Evolutionary conservation across 2,797 vertebrate genomes (phyloP).

Genomic region (Mormyrops boulengeri): DNA sequence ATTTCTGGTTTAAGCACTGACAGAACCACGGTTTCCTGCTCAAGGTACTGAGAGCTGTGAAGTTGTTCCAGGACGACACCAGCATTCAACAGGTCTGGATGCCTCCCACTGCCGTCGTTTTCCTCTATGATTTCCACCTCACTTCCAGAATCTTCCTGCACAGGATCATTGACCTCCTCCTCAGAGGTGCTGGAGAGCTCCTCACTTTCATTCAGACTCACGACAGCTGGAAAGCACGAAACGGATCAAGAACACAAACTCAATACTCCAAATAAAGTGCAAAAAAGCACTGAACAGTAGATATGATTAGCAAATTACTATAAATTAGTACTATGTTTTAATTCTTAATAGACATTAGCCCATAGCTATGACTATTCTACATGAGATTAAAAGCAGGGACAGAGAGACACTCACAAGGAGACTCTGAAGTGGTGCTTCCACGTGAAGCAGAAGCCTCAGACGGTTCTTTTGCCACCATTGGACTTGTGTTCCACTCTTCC

Average conservation of each 20-base stretch:
- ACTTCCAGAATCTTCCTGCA: slow-evolving; percentile 55
- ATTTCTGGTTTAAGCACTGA: slow-evolving; percentile 46
- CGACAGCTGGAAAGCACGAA: slow-evolving; percentile 59
- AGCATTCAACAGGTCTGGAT: slow-evolving; percentile 43
- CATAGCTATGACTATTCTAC: background rate
- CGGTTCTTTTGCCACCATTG: slow-evolving; percentile 43
- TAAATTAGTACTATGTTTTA: background rate
- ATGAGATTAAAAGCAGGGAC: background rate
- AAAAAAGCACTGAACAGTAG: background rate
- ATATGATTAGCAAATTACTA: background rate
- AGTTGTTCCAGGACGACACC: slow-evolving; percentile 36
- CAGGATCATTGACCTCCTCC: slow-evolving; percentile 42
- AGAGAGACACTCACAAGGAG: slow-evolving; percentile 49
- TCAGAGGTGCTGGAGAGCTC: slow-evolving; percentile 60
- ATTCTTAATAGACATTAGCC: background rate
- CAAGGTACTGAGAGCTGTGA: slow-evolving; percentile 35
- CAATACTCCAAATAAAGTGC: background rate
- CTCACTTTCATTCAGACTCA: slow-evolving; percentile 65
- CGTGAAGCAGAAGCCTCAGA: slow-evolving; percentile 49
- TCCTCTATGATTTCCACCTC: slow-evolving; percentile 69
- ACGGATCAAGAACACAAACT: background rate
- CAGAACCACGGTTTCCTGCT: slow-evolving; percentile 53
- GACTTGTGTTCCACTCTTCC: slow-evolving; percentile 28
- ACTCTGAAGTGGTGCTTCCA: slow-evolving; percentile 56
- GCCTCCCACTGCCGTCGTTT: slow-evolving; percentile 56